Conservation (phyloP, 2,888 invertebrate genomes). For the Lepidochrysops patricia region DNA sequence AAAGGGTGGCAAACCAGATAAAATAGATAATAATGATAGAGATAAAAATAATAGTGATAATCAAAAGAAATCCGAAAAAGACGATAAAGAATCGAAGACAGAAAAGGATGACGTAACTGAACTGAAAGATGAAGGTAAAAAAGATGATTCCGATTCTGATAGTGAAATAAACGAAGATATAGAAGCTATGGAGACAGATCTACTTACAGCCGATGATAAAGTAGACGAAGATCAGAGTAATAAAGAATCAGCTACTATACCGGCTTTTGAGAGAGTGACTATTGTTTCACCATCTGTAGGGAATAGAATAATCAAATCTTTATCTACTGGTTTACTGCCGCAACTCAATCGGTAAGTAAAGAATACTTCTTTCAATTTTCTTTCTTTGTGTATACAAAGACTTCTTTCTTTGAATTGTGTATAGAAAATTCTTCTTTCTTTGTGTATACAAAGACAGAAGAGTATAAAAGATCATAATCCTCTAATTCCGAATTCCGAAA, state of each 20-base stretch:
- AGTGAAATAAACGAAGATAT: constrained; percentile 27
- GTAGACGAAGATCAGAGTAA: constrained; percentile 40
- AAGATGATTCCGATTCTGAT: constrained; percentile 30
- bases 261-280: constrained; percentile 61
- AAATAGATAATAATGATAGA: constrained; percentile 27
- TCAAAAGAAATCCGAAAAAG: constrained; percentile 8
- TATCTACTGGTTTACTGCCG: constrained; percentile 83
- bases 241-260: constrained; percentile 42
- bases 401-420: too few relatives aligned
- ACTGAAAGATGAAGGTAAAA: constrained; percentile 24
- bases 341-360: constrained; percentile 79
- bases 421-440: too few relatives aligned
- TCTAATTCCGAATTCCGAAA: too few relatives aligned
- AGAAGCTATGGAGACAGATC: constrained; percentile 44
- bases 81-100: constrained; percentile 9
- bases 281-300: constrained; percentile 81
- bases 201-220: constrained; percentile 56
- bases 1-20: constrained; percentile 23
- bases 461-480: too few relatives aligned
- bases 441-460: too few relatives aligned
- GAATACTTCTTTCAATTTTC: too few relatives aligned
- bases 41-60: neutral
- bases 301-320: constrained; percentile 81
- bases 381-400: too few relatives aligned
- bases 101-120: constrained; percentile 28